Evolutionary conservation across 2,888 invertebrate species (phyloP).

Genomic region (Mylabris sibirica): DNA sequence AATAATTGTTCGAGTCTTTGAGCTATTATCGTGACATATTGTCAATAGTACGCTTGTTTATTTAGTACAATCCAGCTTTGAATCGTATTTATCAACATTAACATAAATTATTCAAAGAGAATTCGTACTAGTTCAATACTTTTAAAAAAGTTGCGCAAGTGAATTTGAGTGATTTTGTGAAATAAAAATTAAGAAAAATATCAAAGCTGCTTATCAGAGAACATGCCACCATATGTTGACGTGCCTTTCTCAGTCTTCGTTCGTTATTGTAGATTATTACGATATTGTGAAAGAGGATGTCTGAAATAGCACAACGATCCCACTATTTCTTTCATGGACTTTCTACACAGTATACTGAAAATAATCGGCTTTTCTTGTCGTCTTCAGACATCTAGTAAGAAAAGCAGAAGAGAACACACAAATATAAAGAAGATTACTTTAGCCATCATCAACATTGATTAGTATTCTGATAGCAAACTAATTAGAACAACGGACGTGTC

Average conservation of each 20-base stretch:
- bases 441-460: background rate
- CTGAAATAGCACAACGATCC: background rate
- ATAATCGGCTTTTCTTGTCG: slow-evolving; percentile 6
- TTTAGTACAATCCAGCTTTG: background rate
- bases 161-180: no score
- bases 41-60: background rate
- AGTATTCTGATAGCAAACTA: background rate
- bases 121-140: no score
- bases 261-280: background rate
- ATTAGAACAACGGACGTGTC: background rate
- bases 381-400: background rate
- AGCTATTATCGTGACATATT: background rate
- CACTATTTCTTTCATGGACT: background rate
- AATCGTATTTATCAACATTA: background rate
- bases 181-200: background rate
- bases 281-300: background rate
- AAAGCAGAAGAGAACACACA: background rate
- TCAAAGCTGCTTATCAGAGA: background rate
- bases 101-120: no score
- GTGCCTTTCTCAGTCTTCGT: background rate
- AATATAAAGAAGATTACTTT: background rate
- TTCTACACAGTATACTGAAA: background rate
- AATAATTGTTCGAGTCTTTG: background rate
- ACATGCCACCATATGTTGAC: background rate
- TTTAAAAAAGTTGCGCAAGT: no score